These are phyloP conservation scores for Chloroceryle aenea DNA, from an alignment of 2,113 vertebrate genomes.

Conservation along the genomic window DNA sequence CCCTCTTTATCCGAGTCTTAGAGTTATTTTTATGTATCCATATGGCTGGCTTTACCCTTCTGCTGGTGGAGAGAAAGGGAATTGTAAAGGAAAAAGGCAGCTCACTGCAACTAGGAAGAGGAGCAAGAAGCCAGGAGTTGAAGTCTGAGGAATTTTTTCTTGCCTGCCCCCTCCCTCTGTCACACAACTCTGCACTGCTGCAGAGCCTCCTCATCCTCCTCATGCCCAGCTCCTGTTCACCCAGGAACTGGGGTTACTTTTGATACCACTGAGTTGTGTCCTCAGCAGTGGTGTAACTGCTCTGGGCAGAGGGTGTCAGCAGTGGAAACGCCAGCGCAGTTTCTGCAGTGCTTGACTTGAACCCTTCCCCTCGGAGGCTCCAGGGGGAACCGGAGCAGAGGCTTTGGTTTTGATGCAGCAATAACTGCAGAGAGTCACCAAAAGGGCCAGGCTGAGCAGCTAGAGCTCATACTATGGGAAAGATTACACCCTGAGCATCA, in stretches of 20 bases:
- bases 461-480: slow-evolving; percentile 31
- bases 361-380: background rate
- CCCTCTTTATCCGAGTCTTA: background rate
- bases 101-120: background rate
- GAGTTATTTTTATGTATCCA: background rate
- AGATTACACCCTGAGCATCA: slow-evolving; percentile 25
- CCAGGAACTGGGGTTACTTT: background rate
- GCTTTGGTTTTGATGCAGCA: slow-evolving; percentile 41
- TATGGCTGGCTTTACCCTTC: background rate
- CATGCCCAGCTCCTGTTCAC: background rate
- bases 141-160: background rate
- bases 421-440: slow-evolving; percentile 6
- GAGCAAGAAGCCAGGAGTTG: background rate
- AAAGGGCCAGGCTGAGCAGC: background rate
- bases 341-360: background rate
- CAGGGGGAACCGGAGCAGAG: background rate
- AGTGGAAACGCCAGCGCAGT: background rate
- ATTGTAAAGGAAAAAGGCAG: background rate
- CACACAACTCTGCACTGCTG: background rate
- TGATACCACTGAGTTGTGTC: background rate
- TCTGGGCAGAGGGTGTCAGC: background rate
- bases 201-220: background rate
- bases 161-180: background rate
- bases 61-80: background rate
- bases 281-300: background rate